Conservation (phyloP, 2,113 vertebrate genomes). For the Tachysurus vachellii region DNA sequence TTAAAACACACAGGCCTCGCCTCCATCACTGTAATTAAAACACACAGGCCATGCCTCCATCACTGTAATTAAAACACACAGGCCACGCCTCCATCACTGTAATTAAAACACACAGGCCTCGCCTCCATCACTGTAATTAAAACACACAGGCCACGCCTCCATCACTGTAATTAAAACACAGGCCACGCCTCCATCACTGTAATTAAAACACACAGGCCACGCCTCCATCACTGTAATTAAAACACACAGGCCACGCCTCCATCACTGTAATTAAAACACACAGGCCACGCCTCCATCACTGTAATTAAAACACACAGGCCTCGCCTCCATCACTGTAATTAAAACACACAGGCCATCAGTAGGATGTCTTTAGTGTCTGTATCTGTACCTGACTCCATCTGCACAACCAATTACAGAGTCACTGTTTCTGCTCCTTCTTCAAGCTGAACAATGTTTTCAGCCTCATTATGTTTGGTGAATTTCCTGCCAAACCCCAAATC, state of each 20-base stretch:
- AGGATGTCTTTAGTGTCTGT: neutral
- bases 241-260: neutral
- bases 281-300: neutral
- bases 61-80: neutral
- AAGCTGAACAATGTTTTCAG: neutral
- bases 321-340: neutral
- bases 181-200: neutral
- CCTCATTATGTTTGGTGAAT: neutral
- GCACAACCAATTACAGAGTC: neutral
- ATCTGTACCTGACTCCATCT: neutral
- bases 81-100: neutral
- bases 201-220: neutral
- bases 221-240: neutral
- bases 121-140: neutral
- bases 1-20: neutral
- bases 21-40: neutral
- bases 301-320: neutral
- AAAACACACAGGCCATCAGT: neutral
- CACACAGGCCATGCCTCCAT: neutral
- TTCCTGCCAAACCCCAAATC: constrained; percentile 6
- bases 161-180: neutral
- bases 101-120: neutral
- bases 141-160: neutral
- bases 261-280: neutral
- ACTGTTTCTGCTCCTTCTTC: neutral